Evolutionary conservation across 2,797 vertebrate species (phyloP).

Genomic region (Thaleichthys pacificus): DNA sequence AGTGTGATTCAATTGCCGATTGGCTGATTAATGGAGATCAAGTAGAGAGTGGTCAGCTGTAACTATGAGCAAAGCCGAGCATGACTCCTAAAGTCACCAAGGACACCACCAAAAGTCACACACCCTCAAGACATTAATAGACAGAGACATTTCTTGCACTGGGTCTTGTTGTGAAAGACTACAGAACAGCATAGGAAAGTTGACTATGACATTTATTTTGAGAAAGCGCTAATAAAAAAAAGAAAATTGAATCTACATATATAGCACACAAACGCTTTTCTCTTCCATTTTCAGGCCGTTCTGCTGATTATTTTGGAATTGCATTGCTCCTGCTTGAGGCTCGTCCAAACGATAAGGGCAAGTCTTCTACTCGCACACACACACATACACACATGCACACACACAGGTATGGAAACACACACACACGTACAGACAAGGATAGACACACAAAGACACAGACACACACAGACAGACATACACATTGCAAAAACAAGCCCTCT

Average conservation of each 20-base stretch:
- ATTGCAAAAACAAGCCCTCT: constrained; percentile 47
- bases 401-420: not conserved
- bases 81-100: not conserved
- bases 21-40: no score
- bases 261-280: constrained; percentile 38
- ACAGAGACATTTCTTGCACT: not conserved
- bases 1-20: no score
- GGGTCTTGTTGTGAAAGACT: constrained; percentile 28
- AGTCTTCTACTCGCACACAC: constrained; percentile 17
- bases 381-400: constrained; percentile 7
- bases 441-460: constrained; percentile 14
- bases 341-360: constrained; percentile 49
- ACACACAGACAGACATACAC: constrained; percentile 2
- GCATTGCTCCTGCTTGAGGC: constrained; percentile 57
- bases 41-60: no score
- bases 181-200: constrained; percentile 29
- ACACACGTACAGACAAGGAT: not conserved
- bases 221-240: constrained; percentile 56
- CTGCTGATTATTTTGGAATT: constrained; percentile 60
- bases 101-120: not conserved
- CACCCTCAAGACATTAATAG: not conserved
- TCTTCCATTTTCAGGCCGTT: constrained; percentile 33
- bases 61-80: no score
- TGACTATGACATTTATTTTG: constrained; percentile 56
- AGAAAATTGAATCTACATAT: constrained; percentile 53